Evolutionary conservation across 2,797 vertebrate genomes (phyloP), one percentile per base, ranked within the genome.

Genomic region (Cirrhinus mrigala): DNA sequence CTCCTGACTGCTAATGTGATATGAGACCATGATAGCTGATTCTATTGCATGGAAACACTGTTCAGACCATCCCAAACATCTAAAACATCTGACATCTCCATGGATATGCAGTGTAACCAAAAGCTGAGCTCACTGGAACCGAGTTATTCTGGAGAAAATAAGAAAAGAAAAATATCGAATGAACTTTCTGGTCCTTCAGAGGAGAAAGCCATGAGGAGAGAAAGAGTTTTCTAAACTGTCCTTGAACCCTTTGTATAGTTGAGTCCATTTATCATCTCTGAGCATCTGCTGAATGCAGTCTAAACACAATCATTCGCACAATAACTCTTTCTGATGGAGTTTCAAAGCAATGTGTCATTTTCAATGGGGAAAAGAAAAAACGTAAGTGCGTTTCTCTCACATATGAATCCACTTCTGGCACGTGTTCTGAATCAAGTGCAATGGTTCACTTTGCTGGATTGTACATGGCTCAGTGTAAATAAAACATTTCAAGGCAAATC

Each of bases 391-490:
- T 46, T 58, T 58, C 40, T 48, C 16, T 27, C 40, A 66, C 40
- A 22, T 4, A 14, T 54, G 4, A 81, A 40, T 46, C 37, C 20
- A 24, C 22, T 60, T 58, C 33, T 22, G 22, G 40, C 27, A 15
- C 54, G 40, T 64, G 27, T 50, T 46, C 5, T 71, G 58, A 64
- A 22, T 83, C 14, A 75, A 66, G 29, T 27, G 18, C 20, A 75
- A 3, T 56, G 40, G 12, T 75, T 75, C 18, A 4, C 29, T 27
- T 68, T 29, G 18, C 20, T 24, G 56, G 29, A 11, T 9, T 78
- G 73, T 84, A 69, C 29, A 54, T 44, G n/a, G 22, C 14, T 75
- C 14, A 16, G 0, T 84, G 73, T 84, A 44, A 84, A 84, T 84
- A 84, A 78, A 75, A 20, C 2, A 16, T 58, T 78, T 68, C 46